Percentiles rank a stretch among this genome's conserved stretches.
Conservation (phyloP, 1,140 invertebrate species). For the Macrostomum lignano region DNA sequence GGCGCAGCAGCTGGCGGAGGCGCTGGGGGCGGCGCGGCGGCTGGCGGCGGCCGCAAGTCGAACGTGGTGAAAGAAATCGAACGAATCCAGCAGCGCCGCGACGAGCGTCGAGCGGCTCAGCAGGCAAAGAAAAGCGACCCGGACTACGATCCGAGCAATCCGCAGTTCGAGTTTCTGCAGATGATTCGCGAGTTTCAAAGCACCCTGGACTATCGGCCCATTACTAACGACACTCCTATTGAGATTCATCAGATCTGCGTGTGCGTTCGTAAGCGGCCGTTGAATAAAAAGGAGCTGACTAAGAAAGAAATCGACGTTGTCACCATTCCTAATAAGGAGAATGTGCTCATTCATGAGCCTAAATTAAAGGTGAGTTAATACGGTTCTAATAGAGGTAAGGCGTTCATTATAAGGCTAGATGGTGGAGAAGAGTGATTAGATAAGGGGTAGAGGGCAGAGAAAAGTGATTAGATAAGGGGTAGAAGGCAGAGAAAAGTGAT, state of each 20-base stretch:
- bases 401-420: too few relatives aligned
- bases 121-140: constrained; percentile 66
- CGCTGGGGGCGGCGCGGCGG: too few relatives aligned
- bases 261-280: constrained; percentile 73
- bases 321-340: constrained; percentile 72
- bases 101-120: constrained; percentile 62
- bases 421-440: too few relatives aligned
- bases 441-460: too few relatives aligned
- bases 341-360: constrained; percentile 82
- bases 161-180: constrained; percentile 78
- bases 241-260: constrained; percentile 92
- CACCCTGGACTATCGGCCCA: constrained; percentile 56
- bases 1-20: constrained; percentile 8
- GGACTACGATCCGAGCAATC: constrained; percentile 63
- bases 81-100: constrained; percentile 67
- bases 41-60: constrained; percentile 19
- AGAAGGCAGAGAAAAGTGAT: too few relatives aligned
- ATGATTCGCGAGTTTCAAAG: constrained; percentile 83
- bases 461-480: too few relatives aligned
- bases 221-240: constrained; percentile 52
- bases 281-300: constrained; percentile 49
- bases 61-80: constrained; percentile 86
- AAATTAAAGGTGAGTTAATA: too few relatives aligned
- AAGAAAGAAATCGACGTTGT: constrained; percentile 64
- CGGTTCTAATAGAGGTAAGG: too few relatives aligned